Evolutionary conservation across 2,888 invertebrate species (phyloP).

Genomic region (Amiota communis): DNA sequence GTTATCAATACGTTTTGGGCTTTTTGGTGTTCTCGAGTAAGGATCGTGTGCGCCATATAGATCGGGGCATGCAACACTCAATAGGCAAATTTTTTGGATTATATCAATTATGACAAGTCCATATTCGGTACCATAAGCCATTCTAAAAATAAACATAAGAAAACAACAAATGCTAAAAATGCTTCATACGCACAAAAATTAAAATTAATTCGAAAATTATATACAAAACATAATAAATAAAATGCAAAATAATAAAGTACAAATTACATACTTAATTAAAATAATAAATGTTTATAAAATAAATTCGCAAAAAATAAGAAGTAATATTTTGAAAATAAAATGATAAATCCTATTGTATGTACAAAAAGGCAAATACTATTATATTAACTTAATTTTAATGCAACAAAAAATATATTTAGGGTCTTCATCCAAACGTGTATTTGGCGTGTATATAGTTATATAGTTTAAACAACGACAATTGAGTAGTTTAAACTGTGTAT

Average conservation of each 20-base stretch:
- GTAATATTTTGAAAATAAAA: too few species aligned
- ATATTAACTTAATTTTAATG: too few species aligned
- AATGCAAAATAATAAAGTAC: conserved; percentile 41
- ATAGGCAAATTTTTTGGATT: conserved; percentile 89
- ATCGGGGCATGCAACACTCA: conserved; percentile 91
- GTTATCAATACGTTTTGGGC: conserved; percentile 79
- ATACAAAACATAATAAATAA: conserved; percentile 29
- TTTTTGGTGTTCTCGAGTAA: conserved; percentile 85
- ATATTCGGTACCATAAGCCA: conserved; percentile 98
- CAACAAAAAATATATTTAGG: too few species aligned
- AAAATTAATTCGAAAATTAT: neutral
- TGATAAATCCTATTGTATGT: too few species aligned
- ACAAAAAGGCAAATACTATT: too few species aligned
- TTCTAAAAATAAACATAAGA: conserved; percentile 76
- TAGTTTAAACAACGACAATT: too few species aligned
- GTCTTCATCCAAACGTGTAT: too few species aligned
- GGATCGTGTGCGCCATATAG: conserved; percentile 92
- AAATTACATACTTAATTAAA: conserved; percentile 47
- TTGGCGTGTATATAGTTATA: too few species aligned
- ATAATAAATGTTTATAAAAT: conserved; percentile 18
- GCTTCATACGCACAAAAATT: conserved; percentile 35
- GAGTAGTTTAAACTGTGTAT: too few species aligned
- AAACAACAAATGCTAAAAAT: conserved; percentile 46
- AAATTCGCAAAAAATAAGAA: neutral
- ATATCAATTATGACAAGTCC: conserved; percentile 96